These are phyloP conservation scores for Scaptomyza graminum DNA, from an alignment of 1,140 invertebrate genomes.

Conservation along the genomic window DNA sequence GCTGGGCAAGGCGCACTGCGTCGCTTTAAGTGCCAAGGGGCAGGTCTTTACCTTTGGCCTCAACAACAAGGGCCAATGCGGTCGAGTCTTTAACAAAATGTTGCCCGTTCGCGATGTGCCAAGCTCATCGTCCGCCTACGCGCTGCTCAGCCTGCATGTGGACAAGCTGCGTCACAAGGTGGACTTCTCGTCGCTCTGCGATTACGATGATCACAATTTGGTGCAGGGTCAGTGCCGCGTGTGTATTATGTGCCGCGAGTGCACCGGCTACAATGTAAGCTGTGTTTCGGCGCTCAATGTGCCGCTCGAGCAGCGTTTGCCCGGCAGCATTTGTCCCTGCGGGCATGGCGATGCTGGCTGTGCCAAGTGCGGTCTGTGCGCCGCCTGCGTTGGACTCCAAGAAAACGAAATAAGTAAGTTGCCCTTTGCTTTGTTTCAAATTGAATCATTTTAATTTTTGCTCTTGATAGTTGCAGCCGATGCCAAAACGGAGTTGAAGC, in stretches of 20 bases:
- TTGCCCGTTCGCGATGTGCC: slow-evolving; percentile 86
- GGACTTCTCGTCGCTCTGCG: slow-evolving; percentile 77
- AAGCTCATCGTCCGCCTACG: slow-evolving; percentile 50
- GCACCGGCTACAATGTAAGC: slow-evolving; percentile 94
- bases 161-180: slow-evolving; percentile 71
- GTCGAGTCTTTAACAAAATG: slow-evolving; percentile 90
- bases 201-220: slow-evolving; percentile 81
- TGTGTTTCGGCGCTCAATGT: slow-evolving; percentile 91
- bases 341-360: slow-evolving; percentile 97
- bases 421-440: not conserved
- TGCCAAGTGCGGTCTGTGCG: slow-evolving; percentile 95
- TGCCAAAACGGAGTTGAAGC: slow-evolving; percentile 63
- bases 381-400: slow-evolving; percentile 87
- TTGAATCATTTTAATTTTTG: not conserved
- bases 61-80: slow-evolving; percentile 99
- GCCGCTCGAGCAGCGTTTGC: slow-evolving; percentile 89
- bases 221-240: slow-evolving; percentile 82
- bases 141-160: slow-evolving; percentile 49
- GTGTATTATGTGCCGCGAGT: slow-evolving; percentile 95
- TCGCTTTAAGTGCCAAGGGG: slow-evolving; percentile 94
- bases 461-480: slow-evolving; percentile 27
- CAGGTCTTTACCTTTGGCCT: slow-evolving; percentile 98
- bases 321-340: slow-evolving; percentile 97
- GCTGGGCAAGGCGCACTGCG: slow-evolving; percentile 97
- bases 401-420: slow-evolving; percentile 70